These are phyloP conservation scores for Dryadula phaetusa DNA, from an alignment of 2,888 invertebrate genomes.

Conservation along the genomic window DNA sequence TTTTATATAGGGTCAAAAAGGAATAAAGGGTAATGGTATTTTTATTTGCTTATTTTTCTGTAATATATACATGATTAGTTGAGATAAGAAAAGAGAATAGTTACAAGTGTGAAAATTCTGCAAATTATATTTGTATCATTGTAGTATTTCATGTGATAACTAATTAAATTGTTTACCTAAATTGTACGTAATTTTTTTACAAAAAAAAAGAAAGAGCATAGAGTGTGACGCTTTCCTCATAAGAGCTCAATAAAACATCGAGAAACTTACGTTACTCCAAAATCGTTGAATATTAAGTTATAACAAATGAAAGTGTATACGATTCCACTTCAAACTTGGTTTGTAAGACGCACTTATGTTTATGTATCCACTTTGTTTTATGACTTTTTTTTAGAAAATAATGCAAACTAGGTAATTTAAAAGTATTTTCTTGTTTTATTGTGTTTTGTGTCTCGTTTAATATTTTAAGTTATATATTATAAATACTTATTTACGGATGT, in stretches of 20 bases:
- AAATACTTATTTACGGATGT: neutral
- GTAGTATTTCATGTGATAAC: neutral
- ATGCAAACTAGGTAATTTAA: neutral
- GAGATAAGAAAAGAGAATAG: too few relatives aligned
- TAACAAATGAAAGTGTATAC: conserved; percentile 46
- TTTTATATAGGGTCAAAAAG: too few relatives aligned
- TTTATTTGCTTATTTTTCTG: too few relatives aligned
- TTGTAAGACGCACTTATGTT: conserved; percentile 11
- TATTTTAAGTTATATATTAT: neutral
- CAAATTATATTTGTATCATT: too few relatives aligned
- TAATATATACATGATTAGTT: too few relatives aligned
- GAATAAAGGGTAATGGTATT: too few relatives aligned
- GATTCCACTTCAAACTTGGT: conserved; percentile 26
- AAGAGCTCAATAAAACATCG: conserved; percentile 36
- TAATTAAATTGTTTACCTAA: conserved; percentile 8
- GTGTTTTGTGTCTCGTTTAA: too few relatives aligned
- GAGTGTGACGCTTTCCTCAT: conserved; percentile 36
- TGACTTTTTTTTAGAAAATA: conserved; percentile 15
- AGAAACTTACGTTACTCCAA: conserved; percentile 30
- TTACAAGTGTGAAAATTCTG: too few relatives aligned
- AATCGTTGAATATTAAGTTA: conserved; percentile 47
- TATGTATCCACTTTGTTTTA: conserved; percentile 21
- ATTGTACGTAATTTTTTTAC: neutral
- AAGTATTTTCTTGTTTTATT: neutral
- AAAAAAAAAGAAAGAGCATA: conserved; percentile 28